These are phyloP conservation scores for Mesochorus sp. DNA, from an alignment of 2,888 invertebrate genomes.

Conservation along the genomic window DNA sequence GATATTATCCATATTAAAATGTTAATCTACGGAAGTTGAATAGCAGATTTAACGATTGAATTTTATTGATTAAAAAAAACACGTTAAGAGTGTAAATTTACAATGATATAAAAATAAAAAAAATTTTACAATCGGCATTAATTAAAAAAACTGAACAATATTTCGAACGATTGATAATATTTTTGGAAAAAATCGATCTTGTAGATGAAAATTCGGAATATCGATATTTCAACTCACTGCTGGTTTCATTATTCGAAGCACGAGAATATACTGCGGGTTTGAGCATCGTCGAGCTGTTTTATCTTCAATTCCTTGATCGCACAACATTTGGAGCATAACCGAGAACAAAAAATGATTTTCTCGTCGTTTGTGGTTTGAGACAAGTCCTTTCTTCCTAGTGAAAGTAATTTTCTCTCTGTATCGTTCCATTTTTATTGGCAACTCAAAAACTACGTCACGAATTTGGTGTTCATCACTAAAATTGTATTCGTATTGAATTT, in stretches of 20 bases:
- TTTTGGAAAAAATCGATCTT: not conserved
- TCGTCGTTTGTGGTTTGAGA: not conserved
- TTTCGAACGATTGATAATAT: too few relatives aligned
- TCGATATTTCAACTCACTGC: constrained; percentile 20
- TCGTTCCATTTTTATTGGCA: not conserved
- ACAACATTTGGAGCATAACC: constrained; percentile 46
- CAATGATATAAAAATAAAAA: constrained; percentile 60
- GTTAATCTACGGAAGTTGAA: not conserved
- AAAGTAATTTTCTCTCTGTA: constrained; percentile 46
- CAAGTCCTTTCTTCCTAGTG: constrained; percentile 24
- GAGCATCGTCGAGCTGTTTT: not conserved
- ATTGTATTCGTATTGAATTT: too few relatives aligned
- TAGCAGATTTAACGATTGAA: not conserved
- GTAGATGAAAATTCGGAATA: not conserved
- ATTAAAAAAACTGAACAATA: too few relatives aligned
- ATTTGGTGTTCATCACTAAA: too few relatives aligned
- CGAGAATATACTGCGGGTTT: constrained; percentile 16
- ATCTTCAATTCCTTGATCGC: constrained; percentile 27
- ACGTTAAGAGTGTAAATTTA: constrained; percentile 54
- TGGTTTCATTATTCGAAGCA: constrained; percentile 35
- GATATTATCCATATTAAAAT: constrained; percentile 23
- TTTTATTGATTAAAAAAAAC: not conserved
- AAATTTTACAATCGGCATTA: too few relatives aligned
- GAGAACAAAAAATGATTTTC: constrained; percentile 16
- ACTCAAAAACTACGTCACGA: not conserved